Evolutionary conservation across 2,888 invertebrate species (phyloP).

Genomic region (Xylota segnis): DNA sequence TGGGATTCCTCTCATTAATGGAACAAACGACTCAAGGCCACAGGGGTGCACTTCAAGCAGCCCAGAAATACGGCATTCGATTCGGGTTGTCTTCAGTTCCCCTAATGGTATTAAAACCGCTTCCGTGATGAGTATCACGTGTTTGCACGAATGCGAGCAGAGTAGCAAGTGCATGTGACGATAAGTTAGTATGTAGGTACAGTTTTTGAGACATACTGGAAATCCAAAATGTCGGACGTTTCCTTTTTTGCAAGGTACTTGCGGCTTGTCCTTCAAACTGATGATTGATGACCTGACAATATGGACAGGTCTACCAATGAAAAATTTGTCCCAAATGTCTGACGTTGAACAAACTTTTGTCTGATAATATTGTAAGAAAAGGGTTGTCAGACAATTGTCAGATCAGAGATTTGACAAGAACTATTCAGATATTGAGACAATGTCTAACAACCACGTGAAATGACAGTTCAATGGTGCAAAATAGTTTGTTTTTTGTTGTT

Average conservation of each 20-base stretch:
- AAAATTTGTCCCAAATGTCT: too few relatives aligned
- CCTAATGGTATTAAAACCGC: conserved; percentile 65
- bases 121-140: conserved; percentile 67
- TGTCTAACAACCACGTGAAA: too few relatives aligned
- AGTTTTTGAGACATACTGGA: conserved; percentile 1
- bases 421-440: too few relatives aligned
- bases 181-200: conserved; percentile 10
- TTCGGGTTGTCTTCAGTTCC: conserved; percentile 63
- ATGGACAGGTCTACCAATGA: too few relatives aligned
- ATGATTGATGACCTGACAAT: background rate
- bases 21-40: conserved; percentile 75
- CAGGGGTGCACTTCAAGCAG: conserved; percentile 72
- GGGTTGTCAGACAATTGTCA: too few relatives aligned
- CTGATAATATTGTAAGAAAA: too few relatives aligned
- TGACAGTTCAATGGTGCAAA: too few relatives aligned
- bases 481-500: too few relatives aligned
- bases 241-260: background rate
- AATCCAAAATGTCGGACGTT: background rate
- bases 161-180: conserved; percentile 65
- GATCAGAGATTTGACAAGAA: too few relatives aligned
- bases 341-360: too few relatives aligned
- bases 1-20: conserved; percentile 71
- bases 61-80: conserved; percentile 47
- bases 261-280: background rate
- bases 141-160: conserved; percentile 34